Conservation (phyloP, 2,797 vertebrate species). For the Austrolebias charrua region DNA sequence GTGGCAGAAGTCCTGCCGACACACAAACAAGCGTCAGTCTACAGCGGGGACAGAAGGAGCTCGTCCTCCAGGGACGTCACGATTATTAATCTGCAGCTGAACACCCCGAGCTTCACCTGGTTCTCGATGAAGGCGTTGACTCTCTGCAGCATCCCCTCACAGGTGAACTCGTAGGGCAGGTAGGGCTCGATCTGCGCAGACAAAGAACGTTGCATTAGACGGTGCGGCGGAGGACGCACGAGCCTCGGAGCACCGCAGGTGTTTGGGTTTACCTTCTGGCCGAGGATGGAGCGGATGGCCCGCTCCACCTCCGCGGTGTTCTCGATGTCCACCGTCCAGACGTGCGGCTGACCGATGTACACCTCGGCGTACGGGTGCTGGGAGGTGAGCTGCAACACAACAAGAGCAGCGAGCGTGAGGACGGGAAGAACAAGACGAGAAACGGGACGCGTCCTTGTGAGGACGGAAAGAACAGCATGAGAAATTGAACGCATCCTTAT, state of each 20-base stretch:
- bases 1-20: conserved; percentile 94
- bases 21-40: no score
- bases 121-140: conserved; percentile 96
- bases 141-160: conserved; percentile 97
- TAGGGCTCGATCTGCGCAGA: conserved; percentile 91
- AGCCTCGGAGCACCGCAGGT: no score
- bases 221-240: no score
- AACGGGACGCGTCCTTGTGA: no score
- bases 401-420: not conserved
- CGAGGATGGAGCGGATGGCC: conserved; percentile 92
- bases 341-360: conserved; percentile 94
- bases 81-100: not conserved
- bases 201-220: no score
- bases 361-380: conserved; percentile 98
- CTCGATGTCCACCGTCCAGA: conserved; percentile 96
- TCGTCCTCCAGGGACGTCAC: not conserved
- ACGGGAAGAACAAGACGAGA: no score
- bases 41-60: not conserved
- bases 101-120: conserved; percentile 83
- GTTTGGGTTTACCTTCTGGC: conserved; percentile 84
- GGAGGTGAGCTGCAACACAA: conserved; percentile 85
- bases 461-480: no score
- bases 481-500: no score
- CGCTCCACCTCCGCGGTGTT: conserved; percentile 88
- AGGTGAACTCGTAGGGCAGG: conserved; percentile 97